Base-by-base conservation (phyloP, 2,113 vertebrate species). In the Chroicocephalus ridibundus region DNA sequence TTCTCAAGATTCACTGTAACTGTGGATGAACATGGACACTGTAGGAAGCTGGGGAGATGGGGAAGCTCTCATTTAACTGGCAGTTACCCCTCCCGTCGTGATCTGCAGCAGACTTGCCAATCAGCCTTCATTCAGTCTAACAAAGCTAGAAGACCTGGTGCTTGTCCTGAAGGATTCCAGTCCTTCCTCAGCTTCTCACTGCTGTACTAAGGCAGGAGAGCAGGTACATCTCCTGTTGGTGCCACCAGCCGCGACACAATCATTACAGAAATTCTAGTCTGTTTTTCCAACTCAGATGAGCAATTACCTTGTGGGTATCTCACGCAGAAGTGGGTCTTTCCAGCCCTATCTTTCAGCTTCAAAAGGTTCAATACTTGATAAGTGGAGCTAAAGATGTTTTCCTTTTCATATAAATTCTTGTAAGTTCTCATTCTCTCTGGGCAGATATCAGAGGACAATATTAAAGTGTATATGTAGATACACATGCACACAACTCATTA, bases 191-290 rank as follows among this genome's bases (percentile, higher is more conserved):
- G 58, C 34, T 57, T 55, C 60, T 79, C 18, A 8, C 0, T 4
- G 13, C 54, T 12, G 36, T 25, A 40, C n/a, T 19, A 47, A 34
- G 38, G 42, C 58, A 61, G 62, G 38, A 88, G 20, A 47, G 24
- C 16, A 31, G 21, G 36, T 44, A 11, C 46, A 18, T 32, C 36
- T 76, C 1, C 1, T 15, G 6, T 42, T 90, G 46, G 16, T 58
- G 46, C 69, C 51, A 66, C n/a, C 55, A 77, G 13, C 55, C 1
- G 0, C 0, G 4, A 18, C 60, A 76, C 24, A 44, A 9, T 29
- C 38, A 18, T 49, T 58, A 24, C 38, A 69, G 71, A 74, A 74
- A 58, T 66, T 69, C 58, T 74, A 27, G 13, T 31, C 29, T 51
- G 51, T 58, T 38, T 83, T 70, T 89, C 55, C 52, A 87, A 32